Evolutionary conservation across 64 coral and sea anemone genomes (phyloP).

Genomic region (Orbicella faveolata): DNA sequence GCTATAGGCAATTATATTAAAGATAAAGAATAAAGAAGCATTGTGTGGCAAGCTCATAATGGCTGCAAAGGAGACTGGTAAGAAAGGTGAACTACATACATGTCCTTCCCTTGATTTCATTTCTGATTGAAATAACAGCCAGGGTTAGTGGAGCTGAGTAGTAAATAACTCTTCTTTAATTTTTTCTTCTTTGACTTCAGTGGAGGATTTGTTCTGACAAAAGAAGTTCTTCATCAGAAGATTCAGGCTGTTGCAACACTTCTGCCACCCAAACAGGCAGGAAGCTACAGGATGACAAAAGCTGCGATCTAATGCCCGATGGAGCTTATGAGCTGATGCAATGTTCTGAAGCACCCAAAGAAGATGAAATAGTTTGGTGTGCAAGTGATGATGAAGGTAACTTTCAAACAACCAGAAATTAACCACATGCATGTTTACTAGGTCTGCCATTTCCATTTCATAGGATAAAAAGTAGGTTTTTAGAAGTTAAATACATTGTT

Average conservation of each 20-base stretch:
- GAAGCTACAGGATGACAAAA: neutral
- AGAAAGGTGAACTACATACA: no score
- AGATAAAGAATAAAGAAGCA: no score
- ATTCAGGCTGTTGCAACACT: neutral
- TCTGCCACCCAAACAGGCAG: neutral
- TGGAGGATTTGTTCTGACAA: neutral
- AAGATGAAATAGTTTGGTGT: constrained; percentile 5
- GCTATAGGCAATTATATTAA: no score
- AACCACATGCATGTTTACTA: no score
- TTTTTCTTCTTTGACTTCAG: neutral
- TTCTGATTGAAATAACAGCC: neutral
- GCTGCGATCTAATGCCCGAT: neutral
- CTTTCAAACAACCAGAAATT: neutral
- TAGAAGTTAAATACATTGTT: neutral
- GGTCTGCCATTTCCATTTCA: no score
- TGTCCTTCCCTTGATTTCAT: neutral
- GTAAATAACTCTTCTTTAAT: neutral
- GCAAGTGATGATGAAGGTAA: constrained; percentile 40
- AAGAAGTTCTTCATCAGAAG: neutral
- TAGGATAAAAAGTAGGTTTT: no score
- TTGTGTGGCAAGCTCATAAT: no score
- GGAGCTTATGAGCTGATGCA: neutral
- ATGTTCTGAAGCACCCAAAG: neutral
- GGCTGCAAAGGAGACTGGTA: no score
- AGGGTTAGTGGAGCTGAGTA: neutral